Percentiles rank a stretch among this genome's conserved stretches.
These are phyloP conservation scores for Sarotherodon lohbergeri DNA, from an alignment of 2,113 vertebrate genomes.

Conservation along the genomic window DNA sequence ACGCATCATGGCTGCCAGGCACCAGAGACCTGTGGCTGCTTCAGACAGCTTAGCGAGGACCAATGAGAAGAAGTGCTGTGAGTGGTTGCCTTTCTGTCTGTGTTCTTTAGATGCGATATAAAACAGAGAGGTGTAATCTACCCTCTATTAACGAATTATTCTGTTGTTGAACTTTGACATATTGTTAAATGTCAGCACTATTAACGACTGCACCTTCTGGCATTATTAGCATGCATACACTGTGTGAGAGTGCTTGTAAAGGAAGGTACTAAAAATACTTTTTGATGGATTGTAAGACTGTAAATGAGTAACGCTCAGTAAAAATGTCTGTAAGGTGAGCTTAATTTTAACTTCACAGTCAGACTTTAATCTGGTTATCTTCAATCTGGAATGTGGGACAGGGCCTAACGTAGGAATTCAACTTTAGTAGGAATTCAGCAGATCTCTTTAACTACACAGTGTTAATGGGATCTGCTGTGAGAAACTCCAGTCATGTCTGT, in stretches of 20 bases:
- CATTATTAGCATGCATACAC: neutral
- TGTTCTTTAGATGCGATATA: neutral
- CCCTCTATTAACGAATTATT: neutral
- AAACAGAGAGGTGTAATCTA: neutral
- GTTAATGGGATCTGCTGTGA: neutral
- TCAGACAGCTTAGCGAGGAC: slow-evolving; percentile 24
- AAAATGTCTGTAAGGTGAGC: neutral
- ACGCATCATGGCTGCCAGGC: slow-evolving; percentile 30
- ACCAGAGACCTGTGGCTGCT: slow-evolving; percentile 10
- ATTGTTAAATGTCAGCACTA: neutral
- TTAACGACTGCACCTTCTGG: neutral
- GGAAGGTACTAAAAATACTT: neutral
- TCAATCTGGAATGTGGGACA: neutral
- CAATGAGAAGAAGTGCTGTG: slow-evolving; percentile 75
- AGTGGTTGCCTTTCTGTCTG: slow-evolving; percentile 32
- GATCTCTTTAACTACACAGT: neutral
- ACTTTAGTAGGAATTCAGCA: neutral
- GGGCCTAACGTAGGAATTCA: neutral
- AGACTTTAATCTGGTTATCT: neutral
- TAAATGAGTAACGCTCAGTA: neutral
- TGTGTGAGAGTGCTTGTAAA: neutral
- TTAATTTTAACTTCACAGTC: neutral
- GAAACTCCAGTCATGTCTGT: slow-evolving; percentile 12
- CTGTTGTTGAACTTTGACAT: neutral
- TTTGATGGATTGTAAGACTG: neutral